These are phyloP conservation scores for Microctenopoma lineatum DNA, from an alignment of 2,797 vertebrate genomes.

Conservation along the genomic window DNA sequence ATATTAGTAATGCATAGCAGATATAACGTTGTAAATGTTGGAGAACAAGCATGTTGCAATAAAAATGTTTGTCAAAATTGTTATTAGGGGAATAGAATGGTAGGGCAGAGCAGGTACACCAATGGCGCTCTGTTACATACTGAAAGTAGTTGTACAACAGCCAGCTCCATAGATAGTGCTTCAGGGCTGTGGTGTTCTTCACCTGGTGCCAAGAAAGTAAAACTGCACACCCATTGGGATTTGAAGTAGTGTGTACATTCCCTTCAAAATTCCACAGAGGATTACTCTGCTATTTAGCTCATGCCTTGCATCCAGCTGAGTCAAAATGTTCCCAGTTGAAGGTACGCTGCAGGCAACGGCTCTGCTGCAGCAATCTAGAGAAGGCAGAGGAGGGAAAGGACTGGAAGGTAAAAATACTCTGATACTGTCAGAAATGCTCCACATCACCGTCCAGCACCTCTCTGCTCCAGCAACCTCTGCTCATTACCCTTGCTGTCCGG, in stretches of 20 bases:
- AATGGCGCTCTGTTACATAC: conserved; percentile 1
- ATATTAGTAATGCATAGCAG: conserved; percentile 14
- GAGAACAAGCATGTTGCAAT: conserved; percentile 16
- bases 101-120: conserved; percentile 24
- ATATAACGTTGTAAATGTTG: conserved; percentile 19
- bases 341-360: conserved; percentile 61
- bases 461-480: conserved; percentile 57
- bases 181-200: conserved; percentile 47
- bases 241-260: conserved; percentile 52
- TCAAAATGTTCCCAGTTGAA: conserved; percentile 62
- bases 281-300: conserved; percentile 70
- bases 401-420: conserved; percentile 56
- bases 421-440: conserved; percentile 71
- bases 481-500: conserved; percentile 63
- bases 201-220: conserved; percentile 60
- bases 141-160: conserved; percentile 38
- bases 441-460: conserved; percentile 54
- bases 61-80: conserved; percentile 3
- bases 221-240: conserved; percentile 65
- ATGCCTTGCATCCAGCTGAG: conserved; percentile 63
- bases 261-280: conserved; percentile 55
- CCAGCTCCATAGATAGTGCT: conserved; percentile 44
- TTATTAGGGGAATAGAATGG: conserved; percentile 8
- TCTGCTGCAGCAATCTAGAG: conserved; percentile 41
- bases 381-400: conserved; percentile 45